Conservation (phyloP, 2,113 vertebrate species). For the Hyperopisus bebe region DNA sequence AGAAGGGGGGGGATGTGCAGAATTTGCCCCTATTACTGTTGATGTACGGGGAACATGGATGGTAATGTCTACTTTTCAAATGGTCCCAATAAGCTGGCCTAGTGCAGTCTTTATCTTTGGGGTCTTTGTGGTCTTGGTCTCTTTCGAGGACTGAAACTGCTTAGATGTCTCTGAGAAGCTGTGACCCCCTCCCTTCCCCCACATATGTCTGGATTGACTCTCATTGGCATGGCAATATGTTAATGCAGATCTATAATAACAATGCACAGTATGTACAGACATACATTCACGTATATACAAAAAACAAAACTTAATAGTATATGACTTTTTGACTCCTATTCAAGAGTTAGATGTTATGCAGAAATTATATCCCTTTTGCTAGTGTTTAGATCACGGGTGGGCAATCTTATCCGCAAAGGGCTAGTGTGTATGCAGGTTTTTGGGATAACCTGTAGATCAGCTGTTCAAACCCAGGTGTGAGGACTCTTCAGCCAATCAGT, state of each 20-base stretch:
- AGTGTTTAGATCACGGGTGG: neutral
- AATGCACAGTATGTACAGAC: conserved; percentile 33
- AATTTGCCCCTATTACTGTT: neutral
- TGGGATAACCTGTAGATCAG: no score
- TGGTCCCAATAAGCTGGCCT: neutral
- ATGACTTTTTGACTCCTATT: neutral
- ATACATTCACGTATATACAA: conserved; percentile 27
- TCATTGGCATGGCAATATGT: conserved; percentile 3
- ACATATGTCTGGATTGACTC: neutral
- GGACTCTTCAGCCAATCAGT: no score
- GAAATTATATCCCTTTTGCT: conserved; percentile 5
- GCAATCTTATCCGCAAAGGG: no score
- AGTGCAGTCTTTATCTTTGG: neutral
- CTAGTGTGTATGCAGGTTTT: no score
- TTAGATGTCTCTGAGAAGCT: neutral
- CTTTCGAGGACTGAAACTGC: neutral
- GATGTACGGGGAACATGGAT: neutral
- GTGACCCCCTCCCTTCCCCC: neutral
- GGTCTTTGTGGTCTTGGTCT: neutral
- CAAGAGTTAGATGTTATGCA: conserved; percentile 9
- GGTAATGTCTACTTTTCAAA: neutral
- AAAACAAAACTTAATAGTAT: conserved; percentile 25
- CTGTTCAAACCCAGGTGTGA: no score
- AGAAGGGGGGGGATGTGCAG: neutral
- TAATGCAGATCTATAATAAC: conserved; percentile 33